phyloP scores from a whole-genome alignment of 2,113 vertebrate species.

The Petromus typicus region DNA sequence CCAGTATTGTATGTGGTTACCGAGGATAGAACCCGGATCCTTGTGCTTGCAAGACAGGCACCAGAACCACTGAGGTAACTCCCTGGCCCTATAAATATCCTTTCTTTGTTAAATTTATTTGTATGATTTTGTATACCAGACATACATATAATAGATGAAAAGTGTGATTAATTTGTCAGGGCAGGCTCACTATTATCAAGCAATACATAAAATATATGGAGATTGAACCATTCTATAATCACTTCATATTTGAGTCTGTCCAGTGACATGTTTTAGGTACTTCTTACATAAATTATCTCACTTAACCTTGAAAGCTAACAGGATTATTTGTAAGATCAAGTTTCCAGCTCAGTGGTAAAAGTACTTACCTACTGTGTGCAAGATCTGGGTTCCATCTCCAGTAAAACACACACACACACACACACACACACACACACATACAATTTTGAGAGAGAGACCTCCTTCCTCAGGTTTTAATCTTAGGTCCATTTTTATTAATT shows the following conservation, averaged over 20 bases:
- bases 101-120: neutral
- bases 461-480: neutral
- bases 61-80: no score
- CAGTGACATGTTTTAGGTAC: neutral
- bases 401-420: neutral
- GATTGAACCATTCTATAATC: neutral
- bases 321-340: neutral
- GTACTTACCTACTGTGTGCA: neutral
- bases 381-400: neutral
- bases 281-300: conserved; percentile 24
- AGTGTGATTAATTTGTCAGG: conserved; percentile 8
- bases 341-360: neutral
- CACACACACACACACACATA: neutral
- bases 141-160: neutral
- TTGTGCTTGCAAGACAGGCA: no score
- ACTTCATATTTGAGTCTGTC: neutral
- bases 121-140: neutral
- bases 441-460: neutral
- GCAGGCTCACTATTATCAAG: neutral
- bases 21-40: no score
- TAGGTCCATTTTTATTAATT: neutral
- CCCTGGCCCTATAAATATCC: neutral
- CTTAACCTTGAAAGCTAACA: neutral
- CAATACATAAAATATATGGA: neutral
- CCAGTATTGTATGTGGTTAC: no score